phyloP scores from a whole-genome alignment of 2,797 vertebrate species.

The Chanos chanos region DNA sequence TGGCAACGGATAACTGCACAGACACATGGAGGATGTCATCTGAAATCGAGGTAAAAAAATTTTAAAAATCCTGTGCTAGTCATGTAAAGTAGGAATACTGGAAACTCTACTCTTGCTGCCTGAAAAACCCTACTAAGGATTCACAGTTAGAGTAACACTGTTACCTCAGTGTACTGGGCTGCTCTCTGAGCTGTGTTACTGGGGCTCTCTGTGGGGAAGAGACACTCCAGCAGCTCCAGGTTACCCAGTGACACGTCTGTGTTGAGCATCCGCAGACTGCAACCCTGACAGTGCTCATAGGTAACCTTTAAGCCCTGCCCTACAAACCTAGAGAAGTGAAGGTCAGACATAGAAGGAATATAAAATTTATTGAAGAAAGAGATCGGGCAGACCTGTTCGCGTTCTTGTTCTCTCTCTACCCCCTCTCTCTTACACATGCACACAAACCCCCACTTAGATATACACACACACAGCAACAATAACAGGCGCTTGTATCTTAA shows the following conservation, averaged over 20 bases:
- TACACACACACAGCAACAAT: too few species aligned
- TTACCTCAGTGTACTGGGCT: constrained; percentile 95
- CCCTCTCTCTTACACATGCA: not conserved
- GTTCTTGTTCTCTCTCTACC: not conserved
- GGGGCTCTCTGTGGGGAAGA: constrained; percentile 82
- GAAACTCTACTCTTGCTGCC: too few species aligned
- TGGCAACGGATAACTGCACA: too few species aligned
- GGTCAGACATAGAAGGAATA: not conserved
- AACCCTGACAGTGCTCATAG: constrained; percentile 89
- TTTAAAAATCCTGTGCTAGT: too few species aligned
- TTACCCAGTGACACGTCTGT: constrained; percentile 85
- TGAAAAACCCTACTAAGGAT: too few species aligned
- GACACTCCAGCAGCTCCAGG: constrained; percentile 92
- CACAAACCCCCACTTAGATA: not conserved
- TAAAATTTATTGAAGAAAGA: too few species aligned
- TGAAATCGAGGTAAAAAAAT: too few species aligned
- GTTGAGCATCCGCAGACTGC: constrained; percentile 77
- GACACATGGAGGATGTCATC: too few species aligned
- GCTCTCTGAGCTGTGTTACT: constrained; percentile 73
- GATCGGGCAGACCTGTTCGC: too few species aligned
- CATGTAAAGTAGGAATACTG: too few species aligned
- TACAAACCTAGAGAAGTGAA: constrained; percentile 82
- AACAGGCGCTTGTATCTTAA: too few species aligned
- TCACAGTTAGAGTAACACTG: constrained; percentile 20
- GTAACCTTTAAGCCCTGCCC: constrained; percentile 84